Evolutionary conservation across 1,140 invertebrate genomes (phyloP).

Genomic region (Venturia canescens): DNA sequence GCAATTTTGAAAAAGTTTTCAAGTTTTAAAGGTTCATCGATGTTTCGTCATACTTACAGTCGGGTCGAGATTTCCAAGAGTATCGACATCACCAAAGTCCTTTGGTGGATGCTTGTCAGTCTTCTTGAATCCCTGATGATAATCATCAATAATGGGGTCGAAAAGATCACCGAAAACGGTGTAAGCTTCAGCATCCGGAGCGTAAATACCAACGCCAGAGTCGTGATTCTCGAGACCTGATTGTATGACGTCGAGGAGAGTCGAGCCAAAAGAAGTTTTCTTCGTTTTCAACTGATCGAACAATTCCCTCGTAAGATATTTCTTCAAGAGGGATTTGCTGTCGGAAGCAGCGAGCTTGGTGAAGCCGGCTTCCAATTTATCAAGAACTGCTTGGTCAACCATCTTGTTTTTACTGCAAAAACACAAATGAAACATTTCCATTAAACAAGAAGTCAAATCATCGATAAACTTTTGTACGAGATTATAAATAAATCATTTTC

Average conservation of each 20-base stretch:
- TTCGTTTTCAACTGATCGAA: conserved; percentile 94
- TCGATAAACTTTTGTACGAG: neutral
- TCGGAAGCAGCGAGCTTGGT: conserved; percentile 91
- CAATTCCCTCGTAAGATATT: conserved; percentile 92
- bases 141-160: conserved; percentile 97
- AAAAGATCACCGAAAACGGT: conserved; percentile 93
- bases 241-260: conserved; percentile 93
- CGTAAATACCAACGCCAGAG: conserved; percentile 96
- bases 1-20: neutral
- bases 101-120: conserved; percentile 93
- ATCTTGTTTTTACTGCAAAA: conserved; percentile 83
- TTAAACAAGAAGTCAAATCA: neutral
- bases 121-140: conserved; percentile 95
- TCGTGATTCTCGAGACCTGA: conserved; percentile 93
- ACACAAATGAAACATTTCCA: conserved; percentile 21
- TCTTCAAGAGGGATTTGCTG: conserved; percentile 97
- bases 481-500: neutral
- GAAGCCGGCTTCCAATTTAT: conserved; percentile 94
- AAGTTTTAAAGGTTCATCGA: neutral
- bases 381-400: conserved; percentile 91
- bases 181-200: conserved; percentile 96
- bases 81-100: conserved; percentile 95
- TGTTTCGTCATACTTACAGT: conserved; percentile 73
- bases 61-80: conserved; percentile 94
- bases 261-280: conserved; percentile 94